Base-by-base conservation (phyloP, 2,113 vertebrate genomes). In the Ornithorhynchus anatinus region DNA sequence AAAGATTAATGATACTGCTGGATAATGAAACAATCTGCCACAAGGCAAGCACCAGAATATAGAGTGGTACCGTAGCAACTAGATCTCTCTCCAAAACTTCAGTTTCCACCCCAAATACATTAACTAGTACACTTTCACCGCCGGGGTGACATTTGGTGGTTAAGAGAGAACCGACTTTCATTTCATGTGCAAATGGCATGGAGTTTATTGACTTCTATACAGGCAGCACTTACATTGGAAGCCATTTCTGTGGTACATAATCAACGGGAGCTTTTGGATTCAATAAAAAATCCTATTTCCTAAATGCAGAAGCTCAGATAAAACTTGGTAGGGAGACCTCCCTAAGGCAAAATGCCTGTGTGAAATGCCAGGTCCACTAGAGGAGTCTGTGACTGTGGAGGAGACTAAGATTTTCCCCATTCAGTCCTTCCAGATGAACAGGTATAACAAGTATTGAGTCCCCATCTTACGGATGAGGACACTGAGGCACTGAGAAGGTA, bases 1-100 rank as follows among this genome's bases (percentile, higher is more conserved):
- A 92, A 89, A 92, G 93, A 93, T 93, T 90, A 92, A 93, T 88
- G 87, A 87, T 79, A 73, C 78, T 81, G 66, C 79, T 87, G 80
- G 82, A 88, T 93, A 93, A 94, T 91, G 90, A 90, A 93, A 91
- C 92, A 93, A 89, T 93, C 92, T 94, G 90, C 85, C 71, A 80
- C 71, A 29, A 90, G 68, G 86, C 80, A 82, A 89, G 86, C 52
- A 45, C 59, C 45, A 69, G 91, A 91, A 94, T 90, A 85, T 5
- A 88, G 80, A 94, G 81, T 57, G 66, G 66, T 62, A 71, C 61
- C 67, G 61, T 53, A 81, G 42, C 50, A 83, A 79, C 35, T 59
- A 75, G 33, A 79, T 33, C 29, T 62, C 50, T 51, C 52, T 57
- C 19, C 59, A 79, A 72, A 81, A 73, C 61, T 77, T 63, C 47